Evolutionary conservation across 2,113 vertebrate species (phyloP).

Genomic region (Felis catus): F.catus_Fca126_mat1.0 CM031418.1:90319501-90320000

Average conservation of each 20-base stretch:
- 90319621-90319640: slow-evolving; percentile 84
- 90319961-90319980: slow-evolving; percentile 79
- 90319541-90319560: slow-evolving; percentile 77
- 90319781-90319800: slow-evolving; percentile 91
- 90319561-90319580: slow-evolving; percentile 78
- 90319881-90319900: slow-evolving; percentile 70
- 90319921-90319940: slow-evolving; percentile 68
- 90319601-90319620: slow-evolving; percentile 80
- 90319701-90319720: slow-evolving; percentile 86
- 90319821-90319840: slow-evolving; percentile 87
- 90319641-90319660: slow-evolving; percentile 87
- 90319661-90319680: slow-evolving; percentile 84
- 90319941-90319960: slow-evolving; percentile 77
- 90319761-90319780: slow-evolving; percentile 89
- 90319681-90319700: slow-evolving; percentile 88
- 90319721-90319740: slow-evolving; percentile 92
- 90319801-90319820: slow-evolving; percentile 87
- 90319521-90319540: slow-evolving; percentile 70
- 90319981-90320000: slow-evolving; percentile 62
- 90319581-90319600: slow-evolving; percentile 83
- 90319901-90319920: slow-evolving; percentile 68
- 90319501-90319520: slow-evolving; percentile 70
- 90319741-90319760: slow-evolving; percentile 88
- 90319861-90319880: slow-evolving; percentile 86
- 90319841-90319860: slow-evolving; percentile 84